phyloP scores from a whole-genome alignment of 2,888 invertebrate genomes.

The Phaonia tiefii region DNA sequence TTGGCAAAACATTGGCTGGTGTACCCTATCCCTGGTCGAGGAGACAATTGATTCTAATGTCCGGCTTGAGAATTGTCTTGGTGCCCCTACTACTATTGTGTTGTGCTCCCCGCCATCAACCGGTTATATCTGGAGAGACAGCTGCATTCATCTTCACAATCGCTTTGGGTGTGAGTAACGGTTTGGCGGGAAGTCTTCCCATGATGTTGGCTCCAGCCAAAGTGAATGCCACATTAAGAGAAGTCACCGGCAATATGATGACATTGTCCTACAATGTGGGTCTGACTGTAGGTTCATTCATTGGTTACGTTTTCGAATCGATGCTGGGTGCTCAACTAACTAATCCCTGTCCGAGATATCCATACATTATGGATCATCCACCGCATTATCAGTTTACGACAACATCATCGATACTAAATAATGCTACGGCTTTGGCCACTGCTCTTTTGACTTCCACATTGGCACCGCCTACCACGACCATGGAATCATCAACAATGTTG shows the following conservation, averaged over 20 bases:
- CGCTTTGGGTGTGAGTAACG: constrained; percentile 90
- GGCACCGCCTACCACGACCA: constrained; percentile 54
- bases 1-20: constrained; percentile 88
- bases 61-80: constrained; percentile 86
- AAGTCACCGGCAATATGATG: constrained; percentile 97
- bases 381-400: constrained; percentile 66
- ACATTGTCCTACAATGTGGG: constrained; percentile 94
- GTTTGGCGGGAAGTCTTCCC: constrained; percentile 93
- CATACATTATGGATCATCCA: constrained; percentile 75
- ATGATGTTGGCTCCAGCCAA: constrained; percentile 95
- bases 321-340: constrained; percentile 83
- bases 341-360: constrained; percentile 81
- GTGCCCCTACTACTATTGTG: constrained; percentile 92
- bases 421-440: constrained; percentile 57
- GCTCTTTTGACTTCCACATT: constrained; percentile 58
- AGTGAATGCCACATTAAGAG: constrained; percentile 91
- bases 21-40: constrained; percentile 92
- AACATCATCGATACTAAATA: constrained; percentile 63
- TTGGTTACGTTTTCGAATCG: constrained; percentile 89
- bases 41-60: constrained; percentile 88
- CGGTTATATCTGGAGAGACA: constrained; percentile 86
- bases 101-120: constrained; percentile 88
- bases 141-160: constrained; percentile 86
- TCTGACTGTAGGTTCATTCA: constrained; percentile 89
- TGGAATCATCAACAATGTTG: constrained; percentile 75